A percentile compares a stretch with the other conserved stretches of the same genome.
Conservation (phyloP, 2,888 invertebrate species). For the Napeogenes sylphis region DNA sequence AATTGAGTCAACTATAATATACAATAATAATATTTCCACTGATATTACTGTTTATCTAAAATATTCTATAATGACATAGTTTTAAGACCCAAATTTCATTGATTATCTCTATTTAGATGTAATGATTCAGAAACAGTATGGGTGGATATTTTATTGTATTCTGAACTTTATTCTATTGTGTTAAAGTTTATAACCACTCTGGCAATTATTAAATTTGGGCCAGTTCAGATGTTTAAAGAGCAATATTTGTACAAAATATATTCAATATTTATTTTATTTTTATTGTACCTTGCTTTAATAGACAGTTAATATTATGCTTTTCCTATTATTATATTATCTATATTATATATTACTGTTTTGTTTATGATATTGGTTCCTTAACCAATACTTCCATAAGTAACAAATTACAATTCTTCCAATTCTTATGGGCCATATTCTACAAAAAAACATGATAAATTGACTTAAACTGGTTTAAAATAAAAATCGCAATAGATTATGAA, state of each 20-base stretch:
- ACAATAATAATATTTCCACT: neutral
- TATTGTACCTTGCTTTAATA: neutral
- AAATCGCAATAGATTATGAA: too few relatives aligned
- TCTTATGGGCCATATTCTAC: too few relatives aligned
- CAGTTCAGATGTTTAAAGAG: neutral
- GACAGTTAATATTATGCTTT: too few relatives aligned
- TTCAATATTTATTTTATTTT: neutral
- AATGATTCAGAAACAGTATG: constrained; percentile 1
- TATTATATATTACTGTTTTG: too few relatives aligned
- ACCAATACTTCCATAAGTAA: too few relatives aligned
- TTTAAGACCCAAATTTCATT: neutral
- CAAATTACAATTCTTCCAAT: too few relatives aligned
- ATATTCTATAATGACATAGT: constrained; percentile 1
- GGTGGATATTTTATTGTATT: constrained; percentile 3
- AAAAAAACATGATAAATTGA: too few relatives aligned
- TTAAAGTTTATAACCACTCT: neutral
- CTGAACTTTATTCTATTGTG: neutral
- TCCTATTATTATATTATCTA: too few relatives aligned
- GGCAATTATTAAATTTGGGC: neutral
- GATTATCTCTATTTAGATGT: neutral
- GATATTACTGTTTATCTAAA: neutral
- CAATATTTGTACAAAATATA: too few relatives aligned
- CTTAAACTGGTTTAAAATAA: too few relatives aligned
- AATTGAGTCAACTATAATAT: too few relatives aligned
- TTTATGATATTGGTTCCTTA: too few relatives aligned